Evolutionary conservation across 2,797 vertebrate species (phyloP).

Genomic region (Bovichtus variegatus): DNA sequence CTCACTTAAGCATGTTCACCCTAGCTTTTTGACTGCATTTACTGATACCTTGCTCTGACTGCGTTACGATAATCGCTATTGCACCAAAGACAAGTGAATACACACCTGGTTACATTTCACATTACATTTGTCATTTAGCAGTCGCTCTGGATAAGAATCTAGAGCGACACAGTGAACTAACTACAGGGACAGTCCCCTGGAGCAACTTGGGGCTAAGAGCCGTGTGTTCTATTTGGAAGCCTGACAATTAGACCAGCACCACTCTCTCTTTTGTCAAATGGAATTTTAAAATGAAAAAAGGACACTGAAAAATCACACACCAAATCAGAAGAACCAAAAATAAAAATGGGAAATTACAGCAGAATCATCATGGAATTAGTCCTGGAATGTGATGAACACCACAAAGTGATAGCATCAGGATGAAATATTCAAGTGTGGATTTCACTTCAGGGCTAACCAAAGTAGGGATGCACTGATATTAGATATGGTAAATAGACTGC

Average conservation of each 20-base stretch:
- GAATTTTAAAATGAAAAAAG: neutral
- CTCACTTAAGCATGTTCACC: neutral
- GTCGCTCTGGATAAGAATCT: no score
- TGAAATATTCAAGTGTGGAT: neutral
- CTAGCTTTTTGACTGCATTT: no score
- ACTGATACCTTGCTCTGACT: neutral
- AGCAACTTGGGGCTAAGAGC: no score
- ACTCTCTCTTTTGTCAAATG: neutral
- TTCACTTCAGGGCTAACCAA: neutral
- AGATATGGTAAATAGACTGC: no score
- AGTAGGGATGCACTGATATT: no score
- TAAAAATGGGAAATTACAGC: neutral
- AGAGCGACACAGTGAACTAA: no score
- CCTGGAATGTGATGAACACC: neutral
- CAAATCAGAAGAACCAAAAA: neutral
- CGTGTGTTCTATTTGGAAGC: no score
- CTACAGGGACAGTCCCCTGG: no score
- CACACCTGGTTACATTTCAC: no score
- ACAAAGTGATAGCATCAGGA: neutral
- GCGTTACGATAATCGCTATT: neutral
- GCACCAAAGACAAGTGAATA: no score
- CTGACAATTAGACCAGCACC: no score
- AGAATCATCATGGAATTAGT: neutral
- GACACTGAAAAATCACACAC: neutral
- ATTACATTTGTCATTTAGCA: no score